Evolutionary conservation across 2,888 invertebrate genomes (phyloP).

Genomic region (Perizoma flavofasciatum): DNA sequence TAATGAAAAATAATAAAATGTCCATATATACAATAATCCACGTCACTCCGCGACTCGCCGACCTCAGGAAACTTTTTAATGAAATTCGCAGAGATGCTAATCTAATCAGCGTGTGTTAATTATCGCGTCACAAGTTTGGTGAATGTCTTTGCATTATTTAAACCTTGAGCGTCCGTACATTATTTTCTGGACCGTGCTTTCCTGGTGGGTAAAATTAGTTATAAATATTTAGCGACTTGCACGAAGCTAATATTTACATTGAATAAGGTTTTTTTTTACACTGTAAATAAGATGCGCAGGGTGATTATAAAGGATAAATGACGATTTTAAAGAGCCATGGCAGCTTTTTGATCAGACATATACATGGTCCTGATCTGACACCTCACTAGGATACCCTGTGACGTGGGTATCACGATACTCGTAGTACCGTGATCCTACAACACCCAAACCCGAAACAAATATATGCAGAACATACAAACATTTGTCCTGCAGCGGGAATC

Average conservation of each 20-base stretch:
- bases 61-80: conserved; percentile 24
- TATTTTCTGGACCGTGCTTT: conserved; percentile 17
- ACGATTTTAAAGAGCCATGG: too few relatives aligned
- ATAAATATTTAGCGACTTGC: conserved; percentile 16
- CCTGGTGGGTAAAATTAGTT: conserved; percentile 9
- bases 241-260: not conserved
- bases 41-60: conserved; percentile 16
- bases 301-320: too few relatives aligned
- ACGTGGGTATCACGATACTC: too few relatives aligned
- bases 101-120: conserved; percentile 58
- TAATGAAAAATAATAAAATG: conserved; percentile 7
- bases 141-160: conserved; percentile 41
- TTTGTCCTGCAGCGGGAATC: too few relatives aligned
- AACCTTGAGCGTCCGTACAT: conserved; percentile 27
- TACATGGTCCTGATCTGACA: too few relatives aligned
- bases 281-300: too few relatives aligned
- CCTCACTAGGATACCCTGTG: too few relatives aligned
- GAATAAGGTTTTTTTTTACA: not conserved
- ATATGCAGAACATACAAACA: too few relatives aligned
- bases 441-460: too few relatives aligned
- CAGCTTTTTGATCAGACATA: too few relatives aligned
- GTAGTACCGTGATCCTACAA: too few relatives aligned
- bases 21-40: conserved; percentile 20
- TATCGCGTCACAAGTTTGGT: conserved; percentile 41
- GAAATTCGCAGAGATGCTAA: conserved; percentile 45